These are phyloP conservation scores for Chrysodeixis includens DNA, from an alignment of 2,888 invertebrate species.

Conservation along the genomic window DNA sequence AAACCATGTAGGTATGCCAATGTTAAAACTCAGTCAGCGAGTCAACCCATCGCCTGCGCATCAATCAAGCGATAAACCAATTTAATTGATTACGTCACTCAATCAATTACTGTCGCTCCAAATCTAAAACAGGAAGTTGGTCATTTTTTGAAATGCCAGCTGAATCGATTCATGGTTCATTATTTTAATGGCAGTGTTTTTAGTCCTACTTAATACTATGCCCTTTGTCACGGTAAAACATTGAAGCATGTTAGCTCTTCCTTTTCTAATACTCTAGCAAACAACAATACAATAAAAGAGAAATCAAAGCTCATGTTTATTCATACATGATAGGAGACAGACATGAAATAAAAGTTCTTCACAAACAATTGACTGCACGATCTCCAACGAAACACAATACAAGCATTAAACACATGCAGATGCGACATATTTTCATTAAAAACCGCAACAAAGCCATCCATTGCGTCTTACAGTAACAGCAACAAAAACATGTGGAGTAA, in stretches of 20 bases:
- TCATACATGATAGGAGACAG: background rate
- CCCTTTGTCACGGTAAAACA: background rate
- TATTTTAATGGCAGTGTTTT: slow-evolving; percentile 20
- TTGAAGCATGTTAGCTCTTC: no score
- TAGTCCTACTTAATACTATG: background rate
- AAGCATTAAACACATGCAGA: slow-evolving; percentile 1
- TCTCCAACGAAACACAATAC: background rate
- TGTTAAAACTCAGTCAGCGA: slow-evolving; percentile 46
- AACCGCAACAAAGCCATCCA: background rate
- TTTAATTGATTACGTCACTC: slow-evolving; percentile 72
- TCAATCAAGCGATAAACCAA: slow-evolving; percentile 70
- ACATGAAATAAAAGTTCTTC: background rate
- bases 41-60: slow-evolving; percentile 55
- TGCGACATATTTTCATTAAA: background rate
- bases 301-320: background rate
- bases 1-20: background rate
- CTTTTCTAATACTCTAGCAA: no score
- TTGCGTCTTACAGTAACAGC: background rate
- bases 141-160: slow-evolving; percentile 46
- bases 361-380: background rate
- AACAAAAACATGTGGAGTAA: background rate
- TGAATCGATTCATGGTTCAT: slow-evolving; percentile 34
- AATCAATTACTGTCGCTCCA: slow-evolving; percentile 66
- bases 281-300: background rate
- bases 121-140: slow-evolving; percentile 67